These are phyloP conservation scores for Bucorvus abyssinicus DNA, from an alignment of 2,797 vertebrate genomes.

Conservation along the genomic window DNA sequence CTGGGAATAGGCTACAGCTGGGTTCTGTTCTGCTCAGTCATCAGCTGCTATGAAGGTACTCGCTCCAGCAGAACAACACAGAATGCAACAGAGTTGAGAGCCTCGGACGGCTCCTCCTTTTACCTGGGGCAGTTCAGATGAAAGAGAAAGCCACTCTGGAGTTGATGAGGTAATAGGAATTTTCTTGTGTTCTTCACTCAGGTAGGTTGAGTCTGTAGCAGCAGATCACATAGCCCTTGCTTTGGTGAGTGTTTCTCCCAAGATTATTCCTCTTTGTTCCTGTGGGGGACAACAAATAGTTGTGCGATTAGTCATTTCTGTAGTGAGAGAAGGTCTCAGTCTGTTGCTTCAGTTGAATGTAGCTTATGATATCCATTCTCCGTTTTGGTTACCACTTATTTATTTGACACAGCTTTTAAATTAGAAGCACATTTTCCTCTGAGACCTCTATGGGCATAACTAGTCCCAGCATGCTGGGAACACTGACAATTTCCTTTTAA, in stretches of 20 bases:
- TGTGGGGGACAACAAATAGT: neutral
- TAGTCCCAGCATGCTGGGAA: neutral
- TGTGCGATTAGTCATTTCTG: neutral
- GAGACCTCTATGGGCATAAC: neutral
- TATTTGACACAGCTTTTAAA: conserved; percentile 26
- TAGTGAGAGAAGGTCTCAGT: neutral
- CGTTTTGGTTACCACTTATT: neutral
- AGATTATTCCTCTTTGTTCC: neutral
- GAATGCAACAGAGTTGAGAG: neutral
- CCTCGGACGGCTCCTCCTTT: neutral
- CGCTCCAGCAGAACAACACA: neutral
- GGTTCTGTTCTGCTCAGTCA: neutral
- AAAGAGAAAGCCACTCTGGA: neutral
- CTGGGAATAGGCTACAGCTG: neutral
- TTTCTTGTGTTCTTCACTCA: neutral
- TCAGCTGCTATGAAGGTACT: neutral
- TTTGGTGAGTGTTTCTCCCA: neutral
- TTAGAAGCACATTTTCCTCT: conserved; percentile 48
- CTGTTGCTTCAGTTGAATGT: neutral
- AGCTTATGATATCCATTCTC: neutral
- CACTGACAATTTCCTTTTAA: conserved; percentile 52
- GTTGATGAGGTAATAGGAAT: neutral
- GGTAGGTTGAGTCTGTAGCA: neutral
- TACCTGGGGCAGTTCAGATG: neutral
- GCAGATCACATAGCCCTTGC: neutral